A percentile compares a stretch with the other conserved stretches of the same genome.
These are phyloP conservation scores for Piprites chloris DNA, from an alignment of 2,113 vertebrate genomes.

Conservation along the genomic window DNA sequence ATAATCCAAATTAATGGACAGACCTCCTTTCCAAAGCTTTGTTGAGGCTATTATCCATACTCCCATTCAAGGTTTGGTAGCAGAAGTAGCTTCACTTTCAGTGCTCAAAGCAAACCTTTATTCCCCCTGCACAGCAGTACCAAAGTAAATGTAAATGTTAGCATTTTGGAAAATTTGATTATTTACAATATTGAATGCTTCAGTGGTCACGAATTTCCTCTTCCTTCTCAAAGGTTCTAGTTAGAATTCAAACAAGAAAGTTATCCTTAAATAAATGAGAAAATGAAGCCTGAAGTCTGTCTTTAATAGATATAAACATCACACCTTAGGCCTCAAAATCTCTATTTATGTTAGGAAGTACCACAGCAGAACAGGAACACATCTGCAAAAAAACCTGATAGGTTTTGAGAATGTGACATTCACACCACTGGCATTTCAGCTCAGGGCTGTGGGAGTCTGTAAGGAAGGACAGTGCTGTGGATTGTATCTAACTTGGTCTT, in stretches of 20 bases:
- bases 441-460: not conserved
- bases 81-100: not conserved
- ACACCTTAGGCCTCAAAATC: not conserved
- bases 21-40: not conserved
- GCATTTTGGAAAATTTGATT: constrained; percentile 5
- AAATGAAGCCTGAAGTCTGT: not conserved
- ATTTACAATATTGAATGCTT: not conserved
- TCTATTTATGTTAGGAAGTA: not conserved
- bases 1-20: not conserved
- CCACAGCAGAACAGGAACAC: not conserved
- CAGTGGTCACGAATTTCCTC: not conserved
- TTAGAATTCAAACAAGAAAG: not conserved
- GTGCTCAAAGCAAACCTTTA: constrained; percentile 7
- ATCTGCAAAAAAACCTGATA: fast-evolving
- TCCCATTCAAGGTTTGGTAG: not conserved
- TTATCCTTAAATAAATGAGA: not conserved
- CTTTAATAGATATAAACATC: not conserved
- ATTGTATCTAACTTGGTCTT: not conserved
- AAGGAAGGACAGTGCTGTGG: not conserved
- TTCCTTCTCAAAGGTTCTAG: not conserved
- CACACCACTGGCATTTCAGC: not conserved
- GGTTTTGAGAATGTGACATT: not conserved
- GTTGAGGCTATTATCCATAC: not conserved
- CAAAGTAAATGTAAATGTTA: not conserved
- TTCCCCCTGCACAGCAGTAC: not conserved